phyloP scores from a whole-genome alignment of 1,140 invertebrate species.

The Trypoxylus dichotomus region DNA sequence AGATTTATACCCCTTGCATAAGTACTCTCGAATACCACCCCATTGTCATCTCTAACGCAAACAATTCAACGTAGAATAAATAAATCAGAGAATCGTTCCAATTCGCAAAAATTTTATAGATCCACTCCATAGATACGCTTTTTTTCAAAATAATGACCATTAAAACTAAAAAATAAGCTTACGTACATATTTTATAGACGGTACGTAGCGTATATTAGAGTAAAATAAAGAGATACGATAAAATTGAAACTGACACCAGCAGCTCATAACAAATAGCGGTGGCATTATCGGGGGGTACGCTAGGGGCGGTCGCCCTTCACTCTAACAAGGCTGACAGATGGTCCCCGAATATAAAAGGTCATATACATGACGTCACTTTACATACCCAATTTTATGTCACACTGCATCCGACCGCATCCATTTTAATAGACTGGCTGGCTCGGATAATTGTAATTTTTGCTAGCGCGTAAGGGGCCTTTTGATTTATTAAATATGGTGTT shows the following conservation, averaged over 20 bases:
- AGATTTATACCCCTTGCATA: background rate
- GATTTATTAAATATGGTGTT: slow-evolving; percentile 19
- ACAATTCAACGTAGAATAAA: background rate
- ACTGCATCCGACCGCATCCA: slow-evolving; percentile 43
- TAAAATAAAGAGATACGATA: slow-evolving; percentile 37
- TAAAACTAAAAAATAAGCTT: background rate
- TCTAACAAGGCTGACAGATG: slow-evolving; percentile 53
- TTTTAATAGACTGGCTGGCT: slow-evolving; percentile 38
- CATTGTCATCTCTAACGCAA: background rate
- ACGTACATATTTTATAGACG: no score
- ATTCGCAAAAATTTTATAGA: background rate
- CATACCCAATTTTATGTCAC: slow-evolving; percentile 42
- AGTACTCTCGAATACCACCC: background rate
- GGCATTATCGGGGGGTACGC: slow-evolving; percentile 40
- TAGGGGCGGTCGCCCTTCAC: slow-evolving; percentile 50
- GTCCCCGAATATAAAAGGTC: slow-evolving; percentile 46
- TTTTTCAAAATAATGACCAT: background rate
- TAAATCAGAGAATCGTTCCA: background rate
- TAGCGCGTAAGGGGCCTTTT: background rate
- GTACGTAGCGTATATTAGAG: background rate
- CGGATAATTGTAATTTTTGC: slow-evolving; percentile 22
- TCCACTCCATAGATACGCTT: background rate
- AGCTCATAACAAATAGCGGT: slow-evolving; percentile 42
- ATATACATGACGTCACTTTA: slow-evolving; percentile 45
- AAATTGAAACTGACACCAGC: slow-evolving; percentile 43